phyloP scores from a whole-genome alignment of 1,140 invertebrate genomes.

The Coenobita brevimanus region DNA sequence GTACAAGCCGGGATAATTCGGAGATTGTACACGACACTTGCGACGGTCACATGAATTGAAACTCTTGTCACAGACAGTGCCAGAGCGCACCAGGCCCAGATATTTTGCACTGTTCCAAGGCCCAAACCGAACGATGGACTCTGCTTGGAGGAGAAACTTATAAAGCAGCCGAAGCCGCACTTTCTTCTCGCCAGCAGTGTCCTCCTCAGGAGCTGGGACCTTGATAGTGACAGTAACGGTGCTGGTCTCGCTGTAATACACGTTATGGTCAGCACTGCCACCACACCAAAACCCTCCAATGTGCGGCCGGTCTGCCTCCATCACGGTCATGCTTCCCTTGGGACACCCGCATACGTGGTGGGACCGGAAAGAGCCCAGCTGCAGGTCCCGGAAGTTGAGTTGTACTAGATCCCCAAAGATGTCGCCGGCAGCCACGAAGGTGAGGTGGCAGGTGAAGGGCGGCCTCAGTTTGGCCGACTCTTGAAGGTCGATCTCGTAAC shows the following conservation, averaged over 20 bases:
- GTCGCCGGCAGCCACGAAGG: slow-evolving; percentile 89
- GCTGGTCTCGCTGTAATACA: slow-evolving; percentile 87
- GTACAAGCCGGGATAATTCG: slow-evolving; percentile 90
- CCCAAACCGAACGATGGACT: slow-evolving; percentile 67
- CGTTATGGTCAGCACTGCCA: slow-evolving; percentile 86
- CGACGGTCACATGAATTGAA: slow-evolving; percentile 91
- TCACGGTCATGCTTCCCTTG: slow-evolving; percentile 80
- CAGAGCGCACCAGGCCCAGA: slow-evolving; percentile 55
- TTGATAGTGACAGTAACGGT: slow-evolving; percentile 84
- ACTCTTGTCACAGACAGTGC: slow-evolving; percentile 84
- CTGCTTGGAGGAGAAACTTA: slow-evolving; percentile 65
- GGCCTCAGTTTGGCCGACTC: slow-evolving; percentile 81
- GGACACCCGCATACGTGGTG: slow-evolving; percentile 69
- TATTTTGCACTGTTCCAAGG: slow-evolving; percentile 69
- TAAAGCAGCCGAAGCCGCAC: slow-evolving; percentile 61
- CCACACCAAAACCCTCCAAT: slow-evolving; percentile 88
- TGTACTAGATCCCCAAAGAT: slow-evolving; percentile 89
- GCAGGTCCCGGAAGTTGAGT: slow-evolving; percentile 75
- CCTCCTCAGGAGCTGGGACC: slow-evolving; percentile 72
- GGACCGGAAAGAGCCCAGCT: slow-evolving; percentile 61
- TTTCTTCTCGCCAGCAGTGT: slow-evolving; percentile 53
- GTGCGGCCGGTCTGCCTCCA: slow-evolving; percentile 81
- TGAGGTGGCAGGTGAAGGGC: slow-evolving; percentile 90
- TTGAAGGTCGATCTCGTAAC: slow-evolving; percentile 83
- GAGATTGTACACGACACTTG: slow-evolving; percentile 88